These are phyloP conservation scores for Rissa tridactyla DNA, from an alignment of 2,113 vertebrate genomes.

Conservation along the genomic window DNA sequence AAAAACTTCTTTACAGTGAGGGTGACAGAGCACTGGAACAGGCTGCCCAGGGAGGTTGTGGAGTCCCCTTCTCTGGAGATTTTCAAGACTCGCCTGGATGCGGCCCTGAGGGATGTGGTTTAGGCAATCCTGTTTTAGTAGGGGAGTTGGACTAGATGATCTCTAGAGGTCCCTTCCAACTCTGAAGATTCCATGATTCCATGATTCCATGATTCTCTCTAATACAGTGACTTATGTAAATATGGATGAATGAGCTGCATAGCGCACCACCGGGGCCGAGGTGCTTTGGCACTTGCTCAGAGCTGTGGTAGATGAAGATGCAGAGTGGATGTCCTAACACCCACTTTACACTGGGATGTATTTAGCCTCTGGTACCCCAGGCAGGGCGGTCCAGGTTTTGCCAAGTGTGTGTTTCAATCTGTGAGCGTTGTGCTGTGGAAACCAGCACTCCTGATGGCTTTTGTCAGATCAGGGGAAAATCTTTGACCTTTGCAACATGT, in stretches of 20 bases:
- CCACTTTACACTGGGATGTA: not conserved
- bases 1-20: too few relatives aligned
- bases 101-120: too few relatives aligned
- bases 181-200: too few relatives aligned
- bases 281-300: not conserved
- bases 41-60: too few relatives aligned
- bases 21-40: too few relatives aligned
- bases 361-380: not conserved
- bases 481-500: not conserved
- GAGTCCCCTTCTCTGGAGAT: too few relatives aligned
- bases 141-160: too few relatives aligned
- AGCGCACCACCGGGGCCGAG: not conserved
- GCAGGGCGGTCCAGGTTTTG: not conserved
- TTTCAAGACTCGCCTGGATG: too few relatives aligned
- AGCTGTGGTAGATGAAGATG: not conserved
- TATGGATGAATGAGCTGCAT: not conserved
- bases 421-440: not conserved
- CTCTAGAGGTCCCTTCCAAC: too few relatives aligned
- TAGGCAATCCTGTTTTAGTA: too few relatives aligned
- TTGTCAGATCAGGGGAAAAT: not conserved
- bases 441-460: not conserved
- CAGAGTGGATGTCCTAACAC: not conserved
- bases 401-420: not conserved
- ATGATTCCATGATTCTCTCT: too few relatives aligned
- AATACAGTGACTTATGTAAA: not conserved